Base-by-base conservation (phyloP, 2,113 vertebrate genomes). In the Lophura nycthemera region DNA sequence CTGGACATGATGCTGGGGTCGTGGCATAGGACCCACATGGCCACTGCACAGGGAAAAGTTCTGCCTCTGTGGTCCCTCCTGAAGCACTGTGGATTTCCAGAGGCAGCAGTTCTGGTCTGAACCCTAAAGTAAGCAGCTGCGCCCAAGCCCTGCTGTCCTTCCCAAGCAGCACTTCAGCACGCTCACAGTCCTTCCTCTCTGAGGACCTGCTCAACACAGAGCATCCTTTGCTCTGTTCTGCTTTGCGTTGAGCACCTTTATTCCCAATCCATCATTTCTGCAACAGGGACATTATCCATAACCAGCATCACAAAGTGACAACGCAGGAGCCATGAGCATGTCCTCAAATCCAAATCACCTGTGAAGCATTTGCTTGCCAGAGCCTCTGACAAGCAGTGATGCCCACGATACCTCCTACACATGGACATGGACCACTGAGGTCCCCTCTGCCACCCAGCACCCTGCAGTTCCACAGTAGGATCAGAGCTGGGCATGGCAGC, bases 181-280 rank as follows among this genome's bases (percentile, higher is more conserved):
- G 29, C 27, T 24, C 75, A 54, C 65, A 54, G 45, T 80, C 27
- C 52, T 54, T 57, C 72, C 64, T 88, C 56, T 40, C 40, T 0
- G 0, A 78, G 83, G 75, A 52, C 30, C 8, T 1, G 0, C 45
- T 59, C 34, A 63, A 1, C 29, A 43, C 78, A 0, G 0, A 61
- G 56, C 45, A 77, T 8, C 30, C 30, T 45, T 80, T 63, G 30
- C 57, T 82, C 29, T 74, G 22, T 30, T 69, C 82, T 50, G 13
- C 67, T 86, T 61, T 66, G 45, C 32, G 12, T 45, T 38, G 27
- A 5, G 71, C 70, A 38, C 75, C 74, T 16, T 50, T 38, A 20
- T 17, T 74, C 34, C 59, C 24, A 40, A 32, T 9, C 61, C 42
- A 13, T 48, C 6, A 0, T 32, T 66, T 29, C 66, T 81, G 36